A percentile compares a stretch with the other conserved stretches of the same genome.
phyloP scores from a whole-genome alignment of 2,888 invertebrate species.

The Mesorhabditis belari region DNA sequence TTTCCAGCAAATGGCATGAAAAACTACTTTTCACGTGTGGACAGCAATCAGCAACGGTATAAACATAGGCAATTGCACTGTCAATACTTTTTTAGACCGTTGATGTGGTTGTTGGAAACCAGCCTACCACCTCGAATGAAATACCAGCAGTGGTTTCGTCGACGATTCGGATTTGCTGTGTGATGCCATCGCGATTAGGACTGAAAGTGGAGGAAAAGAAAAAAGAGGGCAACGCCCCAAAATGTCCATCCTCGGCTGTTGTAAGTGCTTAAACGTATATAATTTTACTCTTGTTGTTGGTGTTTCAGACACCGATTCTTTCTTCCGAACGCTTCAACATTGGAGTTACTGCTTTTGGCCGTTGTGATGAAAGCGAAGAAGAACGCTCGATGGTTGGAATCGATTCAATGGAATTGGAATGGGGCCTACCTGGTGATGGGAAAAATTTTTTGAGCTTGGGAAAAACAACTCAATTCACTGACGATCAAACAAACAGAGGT shows the following conservation, averaged over 20 bases:
- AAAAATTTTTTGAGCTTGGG: not conserved
- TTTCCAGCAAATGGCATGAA: too few relatives aligned
- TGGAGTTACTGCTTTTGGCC: slow-evolving; percentile 10
- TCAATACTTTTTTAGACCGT: not conserved
- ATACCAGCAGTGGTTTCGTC: slow-evolving; percentile 26
- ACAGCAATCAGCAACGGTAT: too few relatives aligned
- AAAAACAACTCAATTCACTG: not conserved
- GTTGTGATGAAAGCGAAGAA: slow-evolving; percentile 2
- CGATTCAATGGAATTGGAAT: not conserved
- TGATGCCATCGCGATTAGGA: slow-evolving; percentile 27
- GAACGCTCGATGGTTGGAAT: slow-evolving; percentile 1
- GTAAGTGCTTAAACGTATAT: too few relatives aligned
- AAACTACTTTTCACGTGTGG: too few relatives aligned
- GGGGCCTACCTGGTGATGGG: not conserved
- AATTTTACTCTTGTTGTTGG: too few relatives aligned
- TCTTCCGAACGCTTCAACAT: slow-evolving; percentile 5
- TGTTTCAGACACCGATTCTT: slow-evolving; percentile 12
- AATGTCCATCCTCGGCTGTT: not conserved
- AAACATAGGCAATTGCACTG: not conserved
- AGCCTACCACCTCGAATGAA: slow-evolving; percentile 24
- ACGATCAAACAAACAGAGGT: not conserved
- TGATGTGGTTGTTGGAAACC: slow-evolving; percentile 28
- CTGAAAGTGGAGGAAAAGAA: slow-evolving; percentile 9
- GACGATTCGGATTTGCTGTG: slow-evolving; percentile 31
- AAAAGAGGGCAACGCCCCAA: not conserved